Evolutionary conservation across 2,888 invertebrate genomes (phyloP).

Genomic region (Cactoblastis cactorum): DNA sequence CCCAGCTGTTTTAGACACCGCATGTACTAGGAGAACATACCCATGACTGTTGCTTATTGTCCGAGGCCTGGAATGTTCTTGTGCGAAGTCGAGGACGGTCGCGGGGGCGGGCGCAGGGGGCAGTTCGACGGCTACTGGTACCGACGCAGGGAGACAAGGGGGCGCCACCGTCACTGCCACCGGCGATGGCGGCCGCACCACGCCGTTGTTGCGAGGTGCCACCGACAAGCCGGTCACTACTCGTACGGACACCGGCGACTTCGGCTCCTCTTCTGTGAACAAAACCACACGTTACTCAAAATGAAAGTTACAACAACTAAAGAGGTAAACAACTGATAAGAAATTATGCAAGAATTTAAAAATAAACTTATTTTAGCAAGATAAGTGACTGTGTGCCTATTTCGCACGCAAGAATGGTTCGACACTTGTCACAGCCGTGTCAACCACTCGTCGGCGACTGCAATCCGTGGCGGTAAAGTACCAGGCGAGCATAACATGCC

Average conservation of each 20-base stretch:
- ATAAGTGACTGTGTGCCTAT: too few species aligned
- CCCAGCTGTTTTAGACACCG: constrained; percentile 66
- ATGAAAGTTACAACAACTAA: neutral
- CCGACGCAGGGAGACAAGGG: constrained; percentile 33
- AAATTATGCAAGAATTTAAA: too few species aligned
- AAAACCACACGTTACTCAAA: constrained; percentile 34
- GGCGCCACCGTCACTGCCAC: constrained; percentile 29
- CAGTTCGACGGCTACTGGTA: constrained; percentile 32
- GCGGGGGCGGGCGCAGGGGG: constrained; percentile 40
- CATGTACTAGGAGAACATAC: constrained; percentile 62
- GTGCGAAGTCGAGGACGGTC: constrained; percentile 65
- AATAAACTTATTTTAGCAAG: too few species aligned
- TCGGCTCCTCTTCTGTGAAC: constrained; percentile 74
- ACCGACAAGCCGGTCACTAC: constrained; percentile 60
- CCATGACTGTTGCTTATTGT: constrained; percentile 69
- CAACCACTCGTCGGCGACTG: constrained; percentile 72
- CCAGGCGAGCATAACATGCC: constrained; percentile 60
- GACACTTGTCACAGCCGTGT: constrained; percentile 70
- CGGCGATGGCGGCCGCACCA: constrained; percentile 43
- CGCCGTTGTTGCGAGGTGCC: constrained; percentile 60
- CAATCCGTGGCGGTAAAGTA: constrained; percentile 77
- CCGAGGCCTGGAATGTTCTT: constrained; percentile 77
- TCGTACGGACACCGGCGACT: constrained; percentile 65
- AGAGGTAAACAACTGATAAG: too few species aligned
- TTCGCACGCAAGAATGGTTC: constrained; percentile 25